Evolutionary conservation across 2,797 vertebrate species (phyloP).

Genomic region (Philypnodon macrostomus): DNA sequence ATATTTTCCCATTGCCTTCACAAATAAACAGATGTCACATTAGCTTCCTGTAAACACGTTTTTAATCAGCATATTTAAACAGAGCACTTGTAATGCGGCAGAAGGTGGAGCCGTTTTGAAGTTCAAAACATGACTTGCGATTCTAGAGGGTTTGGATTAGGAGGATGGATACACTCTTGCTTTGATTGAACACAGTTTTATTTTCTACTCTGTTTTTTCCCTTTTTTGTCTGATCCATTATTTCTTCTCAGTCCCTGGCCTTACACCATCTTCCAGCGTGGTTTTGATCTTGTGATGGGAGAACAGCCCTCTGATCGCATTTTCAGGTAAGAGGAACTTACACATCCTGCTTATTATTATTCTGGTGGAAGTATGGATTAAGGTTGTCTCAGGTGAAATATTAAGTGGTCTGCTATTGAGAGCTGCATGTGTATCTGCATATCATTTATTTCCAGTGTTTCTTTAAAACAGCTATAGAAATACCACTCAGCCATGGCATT

Average conservation of each 20-base stretch:
- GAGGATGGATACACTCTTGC: conserved; percentile 16
- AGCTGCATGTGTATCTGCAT: not conserved
- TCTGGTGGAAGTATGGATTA: conserved; percentile 1
- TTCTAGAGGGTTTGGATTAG: conserved; percentile 39
- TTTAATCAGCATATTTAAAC: no score
- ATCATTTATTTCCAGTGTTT: no score
- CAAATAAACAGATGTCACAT: conserved; percentile 47
- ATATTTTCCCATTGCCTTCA: conserved; percentile 34
- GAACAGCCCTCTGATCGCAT: conserved; percentile 99
- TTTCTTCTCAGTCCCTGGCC: conserved; percentile 88
- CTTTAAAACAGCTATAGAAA: no score
- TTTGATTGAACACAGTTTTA: conserved; percentile 59
- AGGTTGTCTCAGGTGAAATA: conserved; percentile 4
- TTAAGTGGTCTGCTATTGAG: not conserved
- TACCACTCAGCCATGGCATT: no score
- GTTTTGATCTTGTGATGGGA: conserved; percentile 97
- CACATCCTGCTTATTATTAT: conserved; percentile 12
- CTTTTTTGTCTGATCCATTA: conserved; percentile 50
- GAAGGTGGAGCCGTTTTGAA: conserved; percentile 19
- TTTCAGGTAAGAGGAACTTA: conserved; percentile 86
- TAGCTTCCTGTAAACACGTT: no score
- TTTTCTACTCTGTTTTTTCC: conserved; percentile 37
- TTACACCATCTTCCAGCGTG: conserved; percentile 98
- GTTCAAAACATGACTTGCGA: conserved; percentile 29
- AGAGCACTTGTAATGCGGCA: conserved; percentile 21